Evolutionary conservation across 2,113 vertebrate species (phyloP).

Genomic region (Rhinoderma darwinii): DNA sequence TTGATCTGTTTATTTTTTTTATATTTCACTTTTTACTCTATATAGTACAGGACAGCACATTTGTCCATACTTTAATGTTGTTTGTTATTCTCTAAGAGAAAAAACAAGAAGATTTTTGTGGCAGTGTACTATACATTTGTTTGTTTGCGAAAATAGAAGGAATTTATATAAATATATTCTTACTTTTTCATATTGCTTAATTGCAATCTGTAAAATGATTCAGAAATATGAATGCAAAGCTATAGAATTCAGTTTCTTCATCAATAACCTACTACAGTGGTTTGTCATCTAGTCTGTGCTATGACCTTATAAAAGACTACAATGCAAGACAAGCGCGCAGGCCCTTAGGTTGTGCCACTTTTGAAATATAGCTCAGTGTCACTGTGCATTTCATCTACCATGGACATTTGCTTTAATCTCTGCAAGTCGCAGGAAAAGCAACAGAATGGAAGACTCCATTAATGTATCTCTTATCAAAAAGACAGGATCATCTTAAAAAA

Average conservation of each 20-base stretch:
- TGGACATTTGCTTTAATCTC: constrained; percentile 57
- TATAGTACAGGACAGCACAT: too few species aligned
- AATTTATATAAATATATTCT: not conserved
- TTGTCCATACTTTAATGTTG: too few species aligned
- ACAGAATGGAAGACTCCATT: constrained; percentile 40
- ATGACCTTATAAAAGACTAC: constrained; percentile 57
- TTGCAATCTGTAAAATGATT: constrained; percentile 15
- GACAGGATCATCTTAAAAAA: constrained; percentile 48
- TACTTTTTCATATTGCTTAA: not conserved
- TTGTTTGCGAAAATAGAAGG: not conserved
- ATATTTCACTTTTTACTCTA: too few species aligned
- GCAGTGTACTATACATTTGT: too few species aligned
- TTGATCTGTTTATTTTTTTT: too few species aligned
- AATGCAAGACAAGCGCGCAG: constrained; percentile 47
- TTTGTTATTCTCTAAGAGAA: too few species aligned
- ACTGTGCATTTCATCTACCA: constrained; percentile 52
- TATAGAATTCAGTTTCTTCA: constrained; percentile 24
- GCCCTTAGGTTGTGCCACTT: constrained; percentile 54
- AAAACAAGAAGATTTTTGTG: not conserved
- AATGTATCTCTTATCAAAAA: constrained; percentile 44
- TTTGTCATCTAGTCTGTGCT: constrained; percentile 35
- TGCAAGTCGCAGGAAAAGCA: constrained; percentile 52
- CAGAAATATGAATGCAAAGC: not conserved
- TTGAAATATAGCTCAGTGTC: constrained; percentile 57
- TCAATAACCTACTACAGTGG: constrained; percentile 43